A percentile compares a stretch with the other conserved stretches of the same genome.
These are phyloP conservation scores for Nymphalis io DNA, from an alignment of 1,140 invertebrate species.

Conservation along the genomic window DNA sequence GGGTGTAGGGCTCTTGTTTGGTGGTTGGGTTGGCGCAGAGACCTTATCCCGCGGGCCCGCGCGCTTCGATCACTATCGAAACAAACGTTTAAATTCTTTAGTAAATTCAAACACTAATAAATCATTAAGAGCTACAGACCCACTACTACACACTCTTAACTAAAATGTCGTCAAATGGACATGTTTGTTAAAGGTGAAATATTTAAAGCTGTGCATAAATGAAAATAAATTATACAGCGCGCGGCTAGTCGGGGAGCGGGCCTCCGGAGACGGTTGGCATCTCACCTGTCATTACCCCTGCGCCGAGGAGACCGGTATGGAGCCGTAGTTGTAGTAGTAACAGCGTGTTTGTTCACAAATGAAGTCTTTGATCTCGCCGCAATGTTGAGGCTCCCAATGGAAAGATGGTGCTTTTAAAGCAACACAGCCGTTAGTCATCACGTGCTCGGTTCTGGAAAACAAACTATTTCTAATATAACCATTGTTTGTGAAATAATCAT, in stretches of 20 bases:
- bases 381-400: constrained; percentile 90
- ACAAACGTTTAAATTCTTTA: constrained; percentile 34
- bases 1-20: constrained; percentile 81
- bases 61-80: constrained; percentile 48
- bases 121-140: constrained; percentile 33
- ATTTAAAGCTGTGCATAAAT: constrained; percentile 44
- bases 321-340: constrained; percentile 95
- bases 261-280: constrained; percentile 80
- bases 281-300: constrained; percentile 90
- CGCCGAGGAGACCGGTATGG: constrained; percentile 91
- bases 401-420: constrained; percentile 87
- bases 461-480: constrained; percentile 72
- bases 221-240: constrained; percentile 49
- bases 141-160: constrained; percentile 27
- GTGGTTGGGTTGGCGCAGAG: constrained; percentile 78
- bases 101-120: constrained; percentile 35
- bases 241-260: constrained; percentile 69
- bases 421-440: constrained; percentile 86
- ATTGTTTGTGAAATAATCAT: not conserved
- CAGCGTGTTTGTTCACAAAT: constrained; percentile 94
- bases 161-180: constrained; percentile 54
- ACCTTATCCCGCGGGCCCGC: constrained; percentile 72
- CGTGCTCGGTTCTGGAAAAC: constrained; percentile 80
- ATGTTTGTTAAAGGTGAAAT: constrained; percentile 41
- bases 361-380: constrained; percentile 91